Evolutionary conservation across 2,888 invertebrate species (phyloP).

Genomic region (Anticlea derivata): DNA sequence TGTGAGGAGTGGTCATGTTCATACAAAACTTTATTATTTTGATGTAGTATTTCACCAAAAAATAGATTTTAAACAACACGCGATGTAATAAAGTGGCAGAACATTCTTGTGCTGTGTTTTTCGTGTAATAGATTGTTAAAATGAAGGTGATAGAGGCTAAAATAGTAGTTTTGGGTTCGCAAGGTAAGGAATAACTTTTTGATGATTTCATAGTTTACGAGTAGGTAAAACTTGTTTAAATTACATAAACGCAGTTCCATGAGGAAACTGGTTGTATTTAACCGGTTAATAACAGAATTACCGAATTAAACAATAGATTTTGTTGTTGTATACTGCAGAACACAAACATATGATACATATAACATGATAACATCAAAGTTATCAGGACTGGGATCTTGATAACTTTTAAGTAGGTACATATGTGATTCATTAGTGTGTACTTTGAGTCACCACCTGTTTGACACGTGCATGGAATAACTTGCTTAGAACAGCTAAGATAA

Average conservation of each 20-base stretch:
- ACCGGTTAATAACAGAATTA: conserved; percentile 10
- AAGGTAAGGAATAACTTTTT: conserved; percentile 83
- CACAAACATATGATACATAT: too few relatives aligned
- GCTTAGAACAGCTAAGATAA: too few relatives aligned
- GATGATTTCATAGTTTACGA: conserved; percentile 31
- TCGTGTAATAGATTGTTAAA: conserved; percentile 44
- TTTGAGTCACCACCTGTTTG: too few relatives aligned
- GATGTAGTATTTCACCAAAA: too few relatives aligned
- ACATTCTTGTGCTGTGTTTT: conserved; percentile 22
- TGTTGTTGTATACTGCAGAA: background rate
- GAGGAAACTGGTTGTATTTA: conserved; percentile 16
- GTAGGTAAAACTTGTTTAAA: conserved; percentile 32
- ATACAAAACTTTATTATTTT: conserved; percentile 32
- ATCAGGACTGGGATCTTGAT: too few relatives aligned
- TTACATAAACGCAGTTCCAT: conserved; percentile 9
- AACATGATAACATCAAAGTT: too few relatives aligned
- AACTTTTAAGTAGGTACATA: background rate
- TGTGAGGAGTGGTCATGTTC: conserved; percentile 4
- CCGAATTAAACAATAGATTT: background rate
- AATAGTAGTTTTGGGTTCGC: conserved; percentile 92
- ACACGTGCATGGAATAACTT: too few relatives aligned
- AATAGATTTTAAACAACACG: conserved; percentile 28
- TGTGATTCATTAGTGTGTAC: background rate
- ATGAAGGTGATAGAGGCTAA: conserved; percentile 93
- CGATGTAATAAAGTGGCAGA: conserved; percentile 39